phyloP scores from a whole-genome alignment of 2,113 vertebrate genomes.

The Mixornis gularis region DNA sequence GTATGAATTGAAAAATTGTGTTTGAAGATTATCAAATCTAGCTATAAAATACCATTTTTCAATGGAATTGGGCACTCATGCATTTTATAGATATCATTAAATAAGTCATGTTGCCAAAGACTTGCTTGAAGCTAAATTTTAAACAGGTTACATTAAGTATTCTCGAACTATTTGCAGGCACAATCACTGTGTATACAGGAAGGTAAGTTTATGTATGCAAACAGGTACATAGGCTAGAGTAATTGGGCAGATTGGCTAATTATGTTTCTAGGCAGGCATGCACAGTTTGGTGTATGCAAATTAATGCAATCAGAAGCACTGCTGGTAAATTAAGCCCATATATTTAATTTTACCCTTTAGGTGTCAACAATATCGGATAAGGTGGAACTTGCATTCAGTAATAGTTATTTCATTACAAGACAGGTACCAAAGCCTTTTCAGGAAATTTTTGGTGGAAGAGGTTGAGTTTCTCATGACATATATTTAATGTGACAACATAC shows the following conservation, averaged over 20 bases:
- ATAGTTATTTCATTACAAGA: background rate
- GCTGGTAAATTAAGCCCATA: conserved; percentile 1
- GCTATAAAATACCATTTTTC: background rate
- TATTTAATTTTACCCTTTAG: conserved; percentile 2
- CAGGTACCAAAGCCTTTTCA: background rate
- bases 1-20: background rate
- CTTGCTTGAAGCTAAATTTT: background rate
- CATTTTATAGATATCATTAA: background rate
- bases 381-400: background rate
- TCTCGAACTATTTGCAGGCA: background rate
- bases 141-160: background rate
- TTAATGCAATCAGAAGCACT: conserved; percentile 21
- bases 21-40: background rate
- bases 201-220: conserved; percentile 50
- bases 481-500: background rate
- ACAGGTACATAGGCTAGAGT: conserved; percentile 35
- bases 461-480: background rate
- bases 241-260: conserved; percentile 49
- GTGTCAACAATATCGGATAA: background rate
- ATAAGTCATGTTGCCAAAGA: background rate
- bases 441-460: background rate
- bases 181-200: conserved; percentile 24
- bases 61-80: background rate
- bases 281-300: conserved; percentile 1
- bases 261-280: background rate